Percentiles rank a stretch among this genome's conserved stretches.
Evolutionary conservation across 2,113 vertebrate genomes (phyloP).

Genomic region (Noturus placidus): DNA sequence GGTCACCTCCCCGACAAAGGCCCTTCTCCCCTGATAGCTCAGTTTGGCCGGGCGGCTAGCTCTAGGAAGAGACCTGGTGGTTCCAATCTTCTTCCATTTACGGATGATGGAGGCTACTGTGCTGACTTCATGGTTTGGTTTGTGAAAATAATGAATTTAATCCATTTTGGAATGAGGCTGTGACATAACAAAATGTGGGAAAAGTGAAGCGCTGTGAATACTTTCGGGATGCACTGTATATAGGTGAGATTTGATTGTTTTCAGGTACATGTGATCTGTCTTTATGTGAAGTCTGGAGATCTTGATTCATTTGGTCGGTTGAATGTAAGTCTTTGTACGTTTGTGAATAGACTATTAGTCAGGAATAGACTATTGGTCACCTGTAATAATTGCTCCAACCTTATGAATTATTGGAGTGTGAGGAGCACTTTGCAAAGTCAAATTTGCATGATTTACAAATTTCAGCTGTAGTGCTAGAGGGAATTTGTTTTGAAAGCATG

Average conservation of each 20-base stretch:
- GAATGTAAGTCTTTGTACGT: not conserved
- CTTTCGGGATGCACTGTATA: too few relatives aligned
- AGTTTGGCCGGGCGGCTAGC: too few relatives aligned
- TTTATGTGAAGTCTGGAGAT: not conserved
- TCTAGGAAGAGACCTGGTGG: too few relatives aligned
- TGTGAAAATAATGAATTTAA: too few relatives aligned
- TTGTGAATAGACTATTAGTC: not conserved
- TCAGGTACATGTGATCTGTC: not conserved
- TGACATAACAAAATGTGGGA: too few relatives aligned
- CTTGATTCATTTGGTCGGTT: not conserved
- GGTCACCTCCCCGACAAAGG: too few relatives aligned
- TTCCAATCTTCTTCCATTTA: too few relatives aligned
- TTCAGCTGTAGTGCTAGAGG: not conserved
- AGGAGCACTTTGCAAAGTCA: not conserved
- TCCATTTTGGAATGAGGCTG: too few relatives aligned
- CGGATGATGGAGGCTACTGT: too few relatives aligned
- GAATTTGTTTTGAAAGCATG: not conserved
- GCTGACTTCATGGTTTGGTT: too few relatives aligned
- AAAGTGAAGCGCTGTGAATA: too few relatives aligned
- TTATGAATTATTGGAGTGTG: not conserved
- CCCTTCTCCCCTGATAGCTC: too few relatives aligned
- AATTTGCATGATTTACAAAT: not conserved
- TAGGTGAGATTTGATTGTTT: not conserved
- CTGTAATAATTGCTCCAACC: not conserved
- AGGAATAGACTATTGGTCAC: not conserved